Evolutionary conservation across 2,797 vertebrate genomes (phyloP).

Genomic region (Aeoliscus strigatus): DNA sequence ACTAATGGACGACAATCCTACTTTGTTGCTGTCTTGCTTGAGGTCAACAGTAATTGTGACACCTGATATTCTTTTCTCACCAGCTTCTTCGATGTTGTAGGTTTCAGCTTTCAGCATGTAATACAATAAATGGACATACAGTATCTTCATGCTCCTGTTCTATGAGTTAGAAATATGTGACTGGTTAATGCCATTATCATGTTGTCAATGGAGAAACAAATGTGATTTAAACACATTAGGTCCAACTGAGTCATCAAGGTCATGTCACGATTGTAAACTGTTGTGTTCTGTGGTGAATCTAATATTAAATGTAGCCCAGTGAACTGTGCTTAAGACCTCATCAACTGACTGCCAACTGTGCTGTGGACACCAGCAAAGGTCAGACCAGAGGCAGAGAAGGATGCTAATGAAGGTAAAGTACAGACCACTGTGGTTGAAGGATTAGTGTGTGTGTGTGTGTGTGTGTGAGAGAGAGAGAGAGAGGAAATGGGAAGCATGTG

Average conservation of each 20-base stretch:
- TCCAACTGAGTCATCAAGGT: conserved; percentile 2
- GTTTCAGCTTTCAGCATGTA: conserved; percentile 53
- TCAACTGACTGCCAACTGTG: conserved; percentile 1
- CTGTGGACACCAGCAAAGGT: conserved; percentile 26
- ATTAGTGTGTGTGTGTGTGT: conserved; percentile 6
- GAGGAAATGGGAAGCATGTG: conserved; percentile 8
- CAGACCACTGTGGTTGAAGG: conserved; percentile 9
- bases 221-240: conserved; percentile 11
- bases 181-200: background rate
- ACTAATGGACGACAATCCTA: conserved; percentile 29
- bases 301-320: conserved; percentile 1
- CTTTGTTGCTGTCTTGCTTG: conserved; percentile 32
- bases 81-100: conserved; percentile 51
- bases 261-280: conserved; percentile 1
- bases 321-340: background rate
- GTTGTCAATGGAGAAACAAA: conserved; percentile 7
- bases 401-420: conserved; percentile 32
- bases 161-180: too few relatives aligned
- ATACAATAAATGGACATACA: conserved; percentile 58
- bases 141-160: conserved; percentile 28
- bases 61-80: conserved; percentile 43
- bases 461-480: conserved; percentile 2
- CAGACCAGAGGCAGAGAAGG: conserved; percentile 19
- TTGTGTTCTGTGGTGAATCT: background rate
- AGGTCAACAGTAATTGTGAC: conserved; percentile 33